Percentiles rank a stretch among this genome's conserved stretches.
Conservation (phyloP, 2,113 vertebrate genomes). For the Pelvicachromis taeniatus region DNA sequence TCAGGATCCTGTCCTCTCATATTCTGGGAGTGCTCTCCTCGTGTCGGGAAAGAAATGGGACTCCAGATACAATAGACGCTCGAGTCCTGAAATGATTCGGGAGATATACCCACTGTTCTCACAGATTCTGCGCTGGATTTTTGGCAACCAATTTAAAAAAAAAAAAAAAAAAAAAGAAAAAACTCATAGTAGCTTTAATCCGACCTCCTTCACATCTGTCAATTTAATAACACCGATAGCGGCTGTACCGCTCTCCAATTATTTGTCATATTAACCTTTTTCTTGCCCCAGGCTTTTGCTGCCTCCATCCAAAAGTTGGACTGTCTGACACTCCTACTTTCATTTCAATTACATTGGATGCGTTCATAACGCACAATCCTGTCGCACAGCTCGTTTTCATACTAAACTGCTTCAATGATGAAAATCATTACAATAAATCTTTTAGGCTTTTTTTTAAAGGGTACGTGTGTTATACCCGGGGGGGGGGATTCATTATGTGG, state of each 20-base stretch:
- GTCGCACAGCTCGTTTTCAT: slow-evolving; percentile 19
- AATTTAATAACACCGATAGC: slow-evolving; percentile 20
- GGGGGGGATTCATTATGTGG: background rate
- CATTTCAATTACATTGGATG: background rate
- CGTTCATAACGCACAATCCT: slow-evolving; percentile 19
- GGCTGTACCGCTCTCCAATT: slow-evolving; percentile 11
- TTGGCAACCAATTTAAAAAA: slow-evolving; percentile 16
- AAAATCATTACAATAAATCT: slow-evolving; percentile 44
- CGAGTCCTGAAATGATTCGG: background rate
- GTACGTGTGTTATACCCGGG: background rate
- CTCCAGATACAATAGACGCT: background rate
- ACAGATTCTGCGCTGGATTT: slow-evolving; percentile 6
- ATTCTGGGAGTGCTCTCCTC: slow-evolving; percentile 10
- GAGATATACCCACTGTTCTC: background rate
- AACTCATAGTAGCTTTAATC: slow-evolving; percentile 23
- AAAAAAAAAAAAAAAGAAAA: background rate
- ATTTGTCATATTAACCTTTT: slow-evolving; percentile 54
- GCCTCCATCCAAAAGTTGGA: background rate
- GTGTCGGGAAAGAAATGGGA: slow-evolving; percentile 30
- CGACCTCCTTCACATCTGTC: background rate
- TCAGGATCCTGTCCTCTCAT: slow-evolving; percentile 40
- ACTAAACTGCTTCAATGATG: background rate
- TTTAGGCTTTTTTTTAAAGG: slow-evolving; percentile 24
- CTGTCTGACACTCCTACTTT: no score
- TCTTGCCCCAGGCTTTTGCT: background rate